Evolutionary conservation across 2,113 vertebrate genomes (phyloP), one percentile per base, ranked within the genome.

Genomic region (Mellivora capensis): DNA sequence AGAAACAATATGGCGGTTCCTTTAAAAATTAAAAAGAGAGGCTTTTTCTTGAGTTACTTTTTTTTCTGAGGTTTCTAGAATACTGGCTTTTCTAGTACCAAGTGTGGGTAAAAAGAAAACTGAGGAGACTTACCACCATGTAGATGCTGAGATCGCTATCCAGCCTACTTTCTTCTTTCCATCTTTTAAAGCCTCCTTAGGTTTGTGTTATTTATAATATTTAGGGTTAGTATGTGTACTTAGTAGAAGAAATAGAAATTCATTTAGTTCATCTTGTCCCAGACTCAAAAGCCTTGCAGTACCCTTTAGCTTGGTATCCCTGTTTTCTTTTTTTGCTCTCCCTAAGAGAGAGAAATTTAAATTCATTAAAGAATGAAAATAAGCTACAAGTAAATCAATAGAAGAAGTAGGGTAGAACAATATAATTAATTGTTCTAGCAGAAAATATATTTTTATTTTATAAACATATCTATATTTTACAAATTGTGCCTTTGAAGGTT

Each of bases 101-200:
- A 13, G 6, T 79, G 3, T 4, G 29, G 37, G 3, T 49, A 4
- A 25, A 59, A 34, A 71, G 49, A 52, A 77, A 79, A 18, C 6
- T 2, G 25, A 94, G 29, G 0, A 27, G 11, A 25, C 0, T 71
- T 34, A 27, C 6, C 7, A 52, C 7, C 1, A 2, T 47, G 18
- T 77, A 7, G 23, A 4, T 57, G 13, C 13, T 42, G 49, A 79
- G 34, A 29, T 47, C 0, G 12, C 12, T 37, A 52, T 20, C 3
- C 2, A n/a, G 20, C 61, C 20, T 21, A 23, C 15, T 52, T 57
- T 34, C 49, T 62, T 42, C 25, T 62, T 57, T 31, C 47, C 25
- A 17, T 18, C 2, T 59, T 37, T 47, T 47, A 44, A 57, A 20
- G 47, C 44, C n/a, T 82, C 37, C 39, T 87, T 61, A 21, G 23